Conservation (phyloP, 2,888 invertebrate genomes). For the Ophioninae sp. region DNA sequence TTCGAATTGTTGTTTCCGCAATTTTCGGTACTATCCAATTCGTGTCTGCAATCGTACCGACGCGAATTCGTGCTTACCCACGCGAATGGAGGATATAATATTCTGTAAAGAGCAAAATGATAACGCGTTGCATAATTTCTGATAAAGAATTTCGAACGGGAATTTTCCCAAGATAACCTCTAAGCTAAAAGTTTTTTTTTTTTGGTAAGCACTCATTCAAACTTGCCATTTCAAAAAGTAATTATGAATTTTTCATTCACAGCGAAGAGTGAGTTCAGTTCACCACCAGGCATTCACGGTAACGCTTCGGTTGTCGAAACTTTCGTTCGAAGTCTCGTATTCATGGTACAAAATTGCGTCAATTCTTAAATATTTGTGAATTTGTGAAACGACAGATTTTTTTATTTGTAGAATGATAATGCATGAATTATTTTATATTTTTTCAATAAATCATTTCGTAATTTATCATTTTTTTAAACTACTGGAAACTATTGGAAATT, state of each 20-base stretch:
- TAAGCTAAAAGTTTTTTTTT: neutral
- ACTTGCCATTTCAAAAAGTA: neutral
- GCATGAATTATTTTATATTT: no score
- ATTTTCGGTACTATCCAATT: neutral
- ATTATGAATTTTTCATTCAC: neutral
- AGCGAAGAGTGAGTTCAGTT: neutral
- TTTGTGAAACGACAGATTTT: no score
- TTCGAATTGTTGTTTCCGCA: slow-evolving; percentile 36
- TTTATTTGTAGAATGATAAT: no score
- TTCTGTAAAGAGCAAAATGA: neutral
- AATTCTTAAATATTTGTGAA: neutral
- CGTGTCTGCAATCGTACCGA: neutral
- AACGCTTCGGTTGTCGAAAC: neutral
- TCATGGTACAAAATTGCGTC: no score
- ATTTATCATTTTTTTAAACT: no score
- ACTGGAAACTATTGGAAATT: no score
- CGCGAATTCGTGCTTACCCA: neutral
- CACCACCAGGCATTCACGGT: neutral
- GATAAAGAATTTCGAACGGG: neutral
- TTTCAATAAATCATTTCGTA: no score
- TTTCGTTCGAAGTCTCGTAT: neutral
- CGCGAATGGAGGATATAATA: neutral
- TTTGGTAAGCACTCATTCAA: neutral
- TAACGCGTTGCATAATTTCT: neutral
- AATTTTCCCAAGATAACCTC: neutral